A percentile compares a stretch with the other conserved stretches of the same genome.
These are phyloP conservation scores for Felis catus DNA, from an alignment of 2,113 vertebrate genomes.

Conservation along the genomic window F.catus_Fca126_mat1.0 CM031421.1:47443501-47444000, in stretches of 20 bases:
- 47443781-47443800: not conserved
- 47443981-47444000: constrained; percentile 51
- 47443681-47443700: not conserved
- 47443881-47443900: not conserved
- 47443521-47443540: not conserved
- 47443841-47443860: not conserved
- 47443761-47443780: not conserved
- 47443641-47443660: not conserved
- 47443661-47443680: not conserved
- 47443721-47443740: not conserved
- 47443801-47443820: not conserved
- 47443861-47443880: not conserved
- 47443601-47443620: not conserved
- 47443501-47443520: not conserved
- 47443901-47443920: not conserved
- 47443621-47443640: not conserved
- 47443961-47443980: constrained; percentile 63
- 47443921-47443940: not conserved
- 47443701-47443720: not conserved
- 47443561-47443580: not conserved
- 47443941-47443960: not conserved
- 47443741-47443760: not conserved
- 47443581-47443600: not conserved
- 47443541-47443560: not conserved
- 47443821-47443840: not conserved